phyloP scores from a whole-genome alignment of 2,888 invertebrate species.

The Limenitis camilla region DNA sequence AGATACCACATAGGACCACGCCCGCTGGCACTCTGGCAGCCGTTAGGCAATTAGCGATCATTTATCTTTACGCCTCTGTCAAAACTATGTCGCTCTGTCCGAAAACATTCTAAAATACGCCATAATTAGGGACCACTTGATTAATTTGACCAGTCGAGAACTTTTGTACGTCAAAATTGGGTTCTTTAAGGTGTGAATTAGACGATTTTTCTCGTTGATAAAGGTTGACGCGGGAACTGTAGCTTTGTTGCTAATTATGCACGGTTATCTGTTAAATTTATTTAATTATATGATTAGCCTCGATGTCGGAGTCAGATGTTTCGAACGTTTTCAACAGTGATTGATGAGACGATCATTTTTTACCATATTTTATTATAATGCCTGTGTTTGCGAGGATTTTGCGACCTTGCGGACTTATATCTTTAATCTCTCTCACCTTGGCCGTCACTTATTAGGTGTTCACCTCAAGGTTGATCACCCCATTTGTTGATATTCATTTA shows the following conservation, averaged over 20 bases:
- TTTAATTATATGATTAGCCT: conserved; percentile 58
- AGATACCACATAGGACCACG: conserved; percentile 37
- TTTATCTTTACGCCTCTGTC: conserved; percentile 67
- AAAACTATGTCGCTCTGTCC: conserved; percentile 63
- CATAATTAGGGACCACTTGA: conserved; percentile 58
- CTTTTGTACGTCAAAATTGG: conserved; percentile 50
- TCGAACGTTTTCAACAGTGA: conserved; percentile 35
- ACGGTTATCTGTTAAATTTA: conserved; percentile 64
- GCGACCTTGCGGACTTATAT: conserved; percentile 6
- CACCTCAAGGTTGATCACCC: not conserved
- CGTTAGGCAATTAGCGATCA: conserved; percentile 59
- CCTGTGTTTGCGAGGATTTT: conserved; percentile 10
- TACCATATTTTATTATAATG: conserved; percentile 22
- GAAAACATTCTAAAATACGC: conserved; percentile 62
- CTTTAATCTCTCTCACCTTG: conserved; percentile 9
- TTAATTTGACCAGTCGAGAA: conserved; percentile 49
- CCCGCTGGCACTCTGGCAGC: conserved; percentile 39
- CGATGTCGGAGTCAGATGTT: conserved; percentile 32
- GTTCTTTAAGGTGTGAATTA: conserved; percentile 64
- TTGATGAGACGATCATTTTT: conserved; percentile 48
- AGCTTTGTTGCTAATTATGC: conserved; percentile 62
- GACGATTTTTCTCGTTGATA: conserved; percentile 69
- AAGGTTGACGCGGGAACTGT: conserved; percentile 61
- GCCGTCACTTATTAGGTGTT: conserved; percentile 1
- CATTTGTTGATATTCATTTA: not conserved